Percentiles rank a stretch among this genome's conserved stretches.
Conservation (phyloP, 2,797 vertebrate species). For the Petrocephalus sullivani region DNA sequence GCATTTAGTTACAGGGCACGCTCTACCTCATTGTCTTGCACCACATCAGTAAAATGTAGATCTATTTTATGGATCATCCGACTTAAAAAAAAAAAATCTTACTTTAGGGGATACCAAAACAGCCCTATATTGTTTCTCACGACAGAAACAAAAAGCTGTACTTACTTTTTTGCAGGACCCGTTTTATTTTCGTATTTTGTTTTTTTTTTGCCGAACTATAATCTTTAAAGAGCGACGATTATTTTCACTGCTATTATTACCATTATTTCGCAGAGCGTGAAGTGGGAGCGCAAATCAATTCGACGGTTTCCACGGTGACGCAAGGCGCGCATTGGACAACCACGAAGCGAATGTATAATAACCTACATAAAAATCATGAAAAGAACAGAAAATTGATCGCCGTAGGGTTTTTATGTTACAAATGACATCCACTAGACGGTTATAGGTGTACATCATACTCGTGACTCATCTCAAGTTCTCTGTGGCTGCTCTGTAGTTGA, state of each 20-base stretch:
- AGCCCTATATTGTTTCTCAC: not conserved
- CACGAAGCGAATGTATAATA: slow-evolving; percentile 14
- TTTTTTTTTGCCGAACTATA: not conserved
- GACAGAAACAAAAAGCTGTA: not conserved
- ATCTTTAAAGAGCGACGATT: slow-evolving; percentile 7
- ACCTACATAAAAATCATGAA: not conserved
- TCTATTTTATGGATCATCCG: not conserved
- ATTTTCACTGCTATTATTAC: slow-evolving; percentile 16
- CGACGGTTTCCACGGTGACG: slow-evolving; percentile 12
- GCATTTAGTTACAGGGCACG: not conserved
- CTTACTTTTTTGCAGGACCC: not conserved
- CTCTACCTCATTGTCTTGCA: not conserved
- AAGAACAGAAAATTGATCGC: slow-evolving; percentile 11
- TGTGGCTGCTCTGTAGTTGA: not conserved
- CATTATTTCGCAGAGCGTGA: slow-evolving; percentile 13
- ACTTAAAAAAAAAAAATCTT: not conserved
- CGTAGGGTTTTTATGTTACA: not conserved
- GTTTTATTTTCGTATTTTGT: not conserved
- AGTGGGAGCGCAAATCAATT: slow-evolving; percentile 18
- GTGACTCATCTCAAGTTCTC: slow-evolving; percentile 15
- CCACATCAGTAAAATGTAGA: not conserved
- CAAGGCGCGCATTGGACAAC: slow-evolving; percentile 1
- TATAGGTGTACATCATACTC: slow-evolving; percentile 1
- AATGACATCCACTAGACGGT: not conserved
- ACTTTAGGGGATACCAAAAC: not conserved